Conservation (phyloP, 1,140 invertebrate species). For the Saccostrea glomerata region DNA sequence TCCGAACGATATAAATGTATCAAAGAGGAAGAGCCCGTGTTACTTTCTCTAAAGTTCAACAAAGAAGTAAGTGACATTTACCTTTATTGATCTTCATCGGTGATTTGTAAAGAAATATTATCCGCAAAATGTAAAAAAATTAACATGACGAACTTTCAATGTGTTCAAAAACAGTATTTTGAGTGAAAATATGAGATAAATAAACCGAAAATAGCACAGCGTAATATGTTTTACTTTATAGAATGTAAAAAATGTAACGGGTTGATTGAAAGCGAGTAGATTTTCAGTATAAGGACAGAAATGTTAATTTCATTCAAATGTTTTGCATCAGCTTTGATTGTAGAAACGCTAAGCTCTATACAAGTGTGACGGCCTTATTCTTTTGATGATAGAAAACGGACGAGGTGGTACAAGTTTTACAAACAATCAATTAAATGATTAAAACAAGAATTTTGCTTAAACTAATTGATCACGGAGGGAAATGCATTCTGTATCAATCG, state of each 20-base stretch:
- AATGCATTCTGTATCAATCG: not conserved
- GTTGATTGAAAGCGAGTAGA: not conserved
- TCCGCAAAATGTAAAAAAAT: not conserved
- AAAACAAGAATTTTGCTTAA: not conserved
- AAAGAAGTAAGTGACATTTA: not conserved
- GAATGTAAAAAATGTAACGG: not conserved
- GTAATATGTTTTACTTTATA: too few species aligned
- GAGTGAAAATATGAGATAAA: not conserved
- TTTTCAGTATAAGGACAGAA: not conserved
- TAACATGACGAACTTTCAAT: not conserved
- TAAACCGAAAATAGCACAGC: too few species aligned
- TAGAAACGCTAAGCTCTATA: not conserved
- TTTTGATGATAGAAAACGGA: not conserved
- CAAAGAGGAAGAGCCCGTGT: not conserved
- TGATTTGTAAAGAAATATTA: too few species aligned
- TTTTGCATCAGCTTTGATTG: not conserved
- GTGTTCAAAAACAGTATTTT: not conserved
- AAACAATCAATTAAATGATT: constrained; percentile 23
- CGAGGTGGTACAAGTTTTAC: not conserved
- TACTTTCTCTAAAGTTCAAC: not conserved
- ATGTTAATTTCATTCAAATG: not conserved
- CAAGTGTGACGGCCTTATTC: not conserved
- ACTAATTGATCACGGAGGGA: not conserved
- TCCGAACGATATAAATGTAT: not conserved
- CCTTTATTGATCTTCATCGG: too few species aligned